Evolutionary conservation across 2,888 invertebrate species (phyloP), one percentile per base, ranked within the genome.

Genomic region (Timema cristinae): DNA sequence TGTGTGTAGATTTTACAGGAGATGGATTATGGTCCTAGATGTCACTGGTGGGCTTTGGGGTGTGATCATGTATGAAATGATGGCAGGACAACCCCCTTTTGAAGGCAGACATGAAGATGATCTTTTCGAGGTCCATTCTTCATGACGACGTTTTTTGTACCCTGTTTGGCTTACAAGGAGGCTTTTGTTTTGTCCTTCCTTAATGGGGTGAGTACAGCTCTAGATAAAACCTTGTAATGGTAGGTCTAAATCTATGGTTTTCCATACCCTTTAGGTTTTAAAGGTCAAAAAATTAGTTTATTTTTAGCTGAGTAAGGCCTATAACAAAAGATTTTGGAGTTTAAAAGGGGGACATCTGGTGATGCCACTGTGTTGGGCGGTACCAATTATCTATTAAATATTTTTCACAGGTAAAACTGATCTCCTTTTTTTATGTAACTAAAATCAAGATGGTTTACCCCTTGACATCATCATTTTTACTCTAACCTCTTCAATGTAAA

Each of bases 91-190:
- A 84, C 98, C 98, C 73, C 98, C 98, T 13, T 99, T 99, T 84
- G 98, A n/a, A 99, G 86, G 98, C 98, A 6, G 98, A 99, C 85
- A 98, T 85, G 99, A 99, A 84, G 98, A 99, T 83, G 98, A 99
- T 83, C 87, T 99, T 74, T 99, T 99, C 85, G 98, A 99, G n/a
- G 85, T 95, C 96, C 76, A 99, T 99, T 81, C 88, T 98, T 79
- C 96, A 97, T 82, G 98, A 99, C 82, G 98, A 99, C 84, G 98
- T 99, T 71, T n/a, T n/a, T 87, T 97, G 32, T 99, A 98, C 84
- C 98, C 98, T 13, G 97, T 98, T 15, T 98, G 98, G 98, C 84
- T 96, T 70, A 92, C 91, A 91, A 92, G 80, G 95, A 96, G 81
- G 95, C 95, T n/a, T n/a, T n/a, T n/a, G n/a, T n/a, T 68, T 94